These are phyloP conservation scores for Hydroisotoma schaefferi DNA, from an alignment of 2,888 invertebrate genomes.

Conservation along the genomic window DNA sequence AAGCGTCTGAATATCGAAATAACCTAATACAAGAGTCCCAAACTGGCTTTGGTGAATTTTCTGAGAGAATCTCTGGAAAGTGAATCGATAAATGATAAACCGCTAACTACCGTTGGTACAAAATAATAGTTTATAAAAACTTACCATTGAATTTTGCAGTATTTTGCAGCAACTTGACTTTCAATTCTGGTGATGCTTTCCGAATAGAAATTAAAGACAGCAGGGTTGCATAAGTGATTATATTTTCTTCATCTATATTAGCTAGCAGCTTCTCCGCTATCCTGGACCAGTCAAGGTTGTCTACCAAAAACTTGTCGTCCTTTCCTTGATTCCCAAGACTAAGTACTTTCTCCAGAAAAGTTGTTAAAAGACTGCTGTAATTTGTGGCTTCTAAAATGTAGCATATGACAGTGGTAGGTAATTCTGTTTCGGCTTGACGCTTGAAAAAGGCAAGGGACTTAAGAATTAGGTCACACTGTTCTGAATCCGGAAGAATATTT, in stretches of 20 bases:
- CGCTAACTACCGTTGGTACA: not conserved
- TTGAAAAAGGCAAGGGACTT: too few species aligned
- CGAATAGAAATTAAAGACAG: conserved; percentile 19
- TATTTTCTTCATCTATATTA: not conserved
- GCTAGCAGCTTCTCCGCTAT: conserved; percentile 3
- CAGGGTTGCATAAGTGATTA: not conserved
- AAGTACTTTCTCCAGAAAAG: too few species aligned
- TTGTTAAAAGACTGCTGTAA: too few species aligned
- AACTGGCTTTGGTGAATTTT: not conserved
- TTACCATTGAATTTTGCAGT: conserved; percentile 11
- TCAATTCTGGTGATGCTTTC: conserved; percentile 16
- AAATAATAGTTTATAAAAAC: not conserved
- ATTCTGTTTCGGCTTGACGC: too few species aligned
- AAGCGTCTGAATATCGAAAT: conserved; percentile 15
- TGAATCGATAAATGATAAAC: not conserved
- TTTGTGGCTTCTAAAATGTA: too few species aligned
- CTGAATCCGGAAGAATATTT: too few species aligned
- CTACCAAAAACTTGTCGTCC: conserved; percentile 5
- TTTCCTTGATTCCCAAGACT: too few species aligned
- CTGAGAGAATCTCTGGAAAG: conserved; percentile 6
- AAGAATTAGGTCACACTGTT: too few species aligned
- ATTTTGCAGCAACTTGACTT: conserved; percentile 2
- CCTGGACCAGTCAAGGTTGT: conserved; percentile 9
- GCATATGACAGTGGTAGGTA: too few species aligned
- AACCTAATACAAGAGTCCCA: conserved; percentile 18